Evolutionary conservation across 2,113 vertebrate species (phyloP).

Genomic region (Raphicerus campestris): DNA sequence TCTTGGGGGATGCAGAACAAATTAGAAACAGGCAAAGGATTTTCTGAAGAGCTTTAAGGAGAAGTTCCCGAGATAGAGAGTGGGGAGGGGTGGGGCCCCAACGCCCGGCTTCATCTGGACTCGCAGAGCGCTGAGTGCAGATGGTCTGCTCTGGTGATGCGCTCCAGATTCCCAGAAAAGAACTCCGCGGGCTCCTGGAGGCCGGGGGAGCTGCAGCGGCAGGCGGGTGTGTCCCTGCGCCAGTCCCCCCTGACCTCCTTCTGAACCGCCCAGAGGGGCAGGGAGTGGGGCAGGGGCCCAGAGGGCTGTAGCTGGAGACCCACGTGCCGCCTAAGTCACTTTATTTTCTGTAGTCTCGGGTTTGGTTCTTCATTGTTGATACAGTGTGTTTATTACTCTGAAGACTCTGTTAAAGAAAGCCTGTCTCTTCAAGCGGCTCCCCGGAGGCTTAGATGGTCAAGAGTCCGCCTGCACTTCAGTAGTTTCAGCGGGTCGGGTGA

Average conservation of each 20-base stretch:
- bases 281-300: fast-evolving
- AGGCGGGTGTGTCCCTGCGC: fast-evolving
- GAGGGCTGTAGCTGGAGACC: fast-evolving
- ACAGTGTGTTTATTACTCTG: fast-evolving
- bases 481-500: not conserved
- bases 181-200: fast-evolving
- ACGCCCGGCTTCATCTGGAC: not conserved
- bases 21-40: not conserved
- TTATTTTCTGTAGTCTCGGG: not conserved
- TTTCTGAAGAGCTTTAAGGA: not conserved
- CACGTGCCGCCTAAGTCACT: fast-evolving
- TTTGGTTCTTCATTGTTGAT: not conserved
- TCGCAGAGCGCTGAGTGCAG: not conserved
- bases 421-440: not conserved
- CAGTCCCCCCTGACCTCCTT: not conserved
- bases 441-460: not conserved
- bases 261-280: fast-evolving
- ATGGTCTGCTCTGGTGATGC: not conserved
- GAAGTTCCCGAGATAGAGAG: not conserved
- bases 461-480: not conserved
- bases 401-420: not conserved
- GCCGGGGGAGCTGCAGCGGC: fast-evolving
- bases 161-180: fast-evolving
- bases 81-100: not conserved
- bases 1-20: not conserved